phyloP scores from a whole-genome alignment of 2,797 vertebrate genomes.

The Vultur gryphus region DNA sequence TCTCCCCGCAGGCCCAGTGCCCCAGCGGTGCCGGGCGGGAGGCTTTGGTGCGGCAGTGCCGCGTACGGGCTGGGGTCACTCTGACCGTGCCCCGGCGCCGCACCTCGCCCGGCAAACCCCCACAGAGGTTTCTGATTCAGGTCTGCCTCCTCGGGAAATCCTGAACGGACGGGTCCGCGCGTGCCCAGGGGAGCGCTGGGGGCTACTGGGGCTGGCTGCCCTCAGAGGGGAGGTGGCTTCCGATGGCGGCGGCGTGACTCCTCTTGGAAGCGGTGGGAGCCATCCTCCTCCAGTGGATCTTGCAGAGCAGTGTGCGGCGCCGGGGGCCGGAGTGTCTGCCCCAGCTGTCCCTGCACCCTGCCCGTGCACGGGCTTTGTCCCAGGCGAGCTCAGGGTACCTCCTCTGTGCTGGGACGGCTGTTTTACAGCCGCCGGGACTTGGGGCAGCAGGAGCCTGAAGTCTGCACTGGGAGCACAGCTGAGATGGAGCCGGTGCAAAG shows the following conservation, averaged over 20 bases:
- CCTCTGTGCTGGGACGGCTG: not conserved
- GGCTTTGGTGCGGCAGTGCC: not conserved
- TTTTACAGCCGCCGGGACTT: not conserved
- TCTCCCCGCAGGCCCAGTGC: accelerated
- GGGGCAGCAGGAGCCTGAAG: not conserved
- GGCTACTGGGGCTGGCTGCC: not conserved
- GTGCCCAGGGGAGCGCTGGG: not conserved
- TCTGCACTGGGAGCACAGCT: not conserved
- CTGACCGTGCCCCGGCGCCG: accelerated
- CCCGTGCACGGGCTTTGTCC: not conserved
- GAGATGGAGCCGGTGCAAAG: too few species aligned
- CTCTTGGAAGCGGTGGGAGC: not conserved
- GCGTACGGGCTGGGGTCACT: accelerated
- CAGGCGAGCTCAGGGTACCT: accelerated
- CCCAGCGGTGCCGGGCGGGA: not conserved
- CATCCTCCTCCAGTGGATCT: not conserved
- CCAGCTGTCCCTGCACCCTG: not conserved
- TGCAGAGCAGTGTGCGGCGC: not conserved
- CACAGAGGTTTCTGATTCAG: not conserved
- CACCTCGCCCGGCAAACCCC: not conserved
- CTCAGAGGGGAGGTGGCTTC: not conserved
- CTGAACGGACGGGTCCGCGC: accelerated
- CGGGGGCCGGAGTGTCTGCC: not conserved
- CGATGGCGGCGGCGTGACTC: not conserved
- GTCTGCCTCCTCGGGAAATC: not conserved